Evolutionary conservation across 1,140 invertebrate species (phyloP), one percentile per base, ranked within the genome.

Genomic region (Sminthurides bifidus): DNA sequence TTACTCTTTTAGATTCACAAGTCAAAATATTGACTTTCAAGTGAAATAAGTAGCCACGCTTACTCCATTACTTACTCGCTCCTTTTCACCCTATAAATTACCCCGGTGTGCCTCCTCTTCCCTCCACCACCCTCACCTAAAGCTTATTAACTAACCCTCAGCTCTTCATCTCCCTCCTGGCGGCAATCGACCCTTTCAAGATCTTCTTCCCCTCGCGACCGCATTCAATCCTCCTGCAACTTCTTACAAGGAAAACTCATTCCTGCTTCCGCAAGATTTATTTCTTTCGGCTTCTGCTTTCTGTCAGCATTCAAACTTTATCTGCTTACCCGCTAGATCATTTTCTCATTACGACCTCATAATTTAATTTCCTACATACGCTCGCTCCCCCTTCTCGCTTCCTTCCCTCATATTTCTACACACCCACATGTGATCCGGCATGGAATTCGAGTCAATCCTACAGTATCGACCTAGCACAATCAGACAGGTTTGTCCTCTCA

Each of bases 11-110:
- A n/a, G n/a, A n/a, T n/a, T n/a, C n/a, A n/a, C 6, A 33, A 58
- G 61, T 63, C 61, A 63, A 63, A 63, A 63, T 63, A 63, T 63
- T 63, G 61, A 63, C 61, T 63, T 35, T 50, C 37, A 43, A n/a
- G 56, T 29, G 43, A 59, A 62, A 52, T 58, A 58, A 62, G 49
- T 56, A 51, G 54, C 54, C 52, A 46, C 38, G 33, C 53, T 56
- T 56, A 46, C 53, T 55, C 57, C 56, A 63, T 63, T 59, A 56
- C 54, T 59, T 63, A 59, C 59, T 54, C 51, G 24, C 19, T 51
- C 56, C 57, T 63, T 63, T 59, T 56, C 61, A 57, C 44, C 57
- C 55, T 56, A 63, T 63, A 63, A 59, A 63, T 63, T 44, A 51
- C 59, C 38, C 29, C 44, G n/a, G n/a, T n/a, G n/a, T 35, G 48